A percentile compares a stretch with the other conserved stretches of the same genome.
phyloP scores from a whole-genome alignment of 2,113 vertebrate genomes.

The Dipodomys merriami region DNA sequence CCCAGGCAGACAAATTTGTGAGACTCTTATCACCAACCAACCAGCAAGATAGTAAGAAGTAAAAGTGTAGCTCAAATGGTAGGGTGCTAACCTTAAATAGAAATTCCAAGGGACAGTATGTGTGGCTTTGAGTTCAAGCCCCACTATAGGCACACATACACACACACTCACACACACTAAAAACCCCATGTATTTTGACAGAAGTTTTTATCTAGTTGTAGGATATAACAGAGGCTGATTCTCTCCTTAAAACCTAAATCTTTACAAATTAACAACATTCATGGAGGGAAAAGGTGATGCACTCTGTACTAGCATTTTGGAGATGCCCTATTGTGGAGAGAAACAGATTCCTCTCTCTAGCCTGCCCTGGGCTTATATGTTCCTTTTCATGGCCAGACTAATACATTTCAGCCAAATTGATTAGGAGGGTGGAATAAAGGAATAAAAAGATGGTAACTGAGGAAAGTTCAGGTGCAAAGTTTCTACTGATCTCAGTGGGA shows the following conservation, averaged over 20 bases:
- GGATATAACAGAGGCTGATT: not conserved
- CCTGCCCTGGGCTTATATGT: not conserved
- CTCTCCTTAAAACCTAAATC: not conserved
- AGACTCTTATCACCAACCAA: too few species aligned
- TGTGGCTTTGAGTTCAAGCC: too few species aligned
- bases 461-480: not conserved
- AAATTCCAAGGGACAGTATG: too few species aligned
- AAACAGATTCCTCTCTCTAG: not conserved
- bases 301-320: not conserved
- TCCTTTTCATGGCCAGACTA: conserved; percentile 6
- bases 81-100: too few species aligned
- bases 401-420: conserved; percentile 42
- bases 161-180: too few species aligned
- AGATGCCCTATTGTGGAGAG: not conserved
- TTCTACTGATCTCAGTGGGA: not conserved
- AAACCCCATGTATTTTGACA: not conserved
- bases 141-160: too few species aligned
- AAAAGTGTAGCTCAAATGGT: too few species aligned
- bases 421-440: not conserved
- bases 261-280: not conserved
- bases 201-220: not conserved
- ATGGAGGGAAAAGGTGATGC: not conserved
- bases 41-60: too few species aligned
- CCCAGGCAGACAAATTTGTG: too few species aligned
- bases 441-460: not conserved